Percentiles rank a stretch among this genome's conserved stretches.
phyloP scores from a whole-genome alignment of 2,113 vertebrate genomes.

The Anolis carolinensis region DNA sequence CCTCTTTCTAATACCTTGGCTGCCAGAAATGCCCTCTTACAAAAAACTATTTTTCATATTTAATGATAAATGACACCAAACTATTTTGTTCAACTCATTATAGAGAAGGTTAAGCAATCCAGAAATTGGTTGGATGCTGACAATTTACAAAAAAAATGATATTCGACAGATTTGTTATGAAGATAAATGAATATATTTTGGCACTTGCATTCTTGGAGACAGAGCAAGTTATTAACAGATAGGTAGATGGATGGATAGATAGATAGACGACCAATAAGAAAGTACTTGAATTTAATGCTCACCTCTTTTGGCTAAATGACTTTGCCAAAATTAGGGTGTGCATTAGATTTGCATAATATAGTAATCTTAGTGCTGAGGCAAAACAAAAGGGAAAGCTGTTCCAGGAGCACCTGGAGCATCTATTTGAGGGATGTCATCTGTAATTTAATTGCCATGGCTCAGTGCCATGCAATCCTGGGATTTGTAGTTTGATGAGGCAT shows the following conservation, averaged over 20 bases:
- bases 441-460: no score
- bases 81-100: background rate
- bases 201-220: background rate
- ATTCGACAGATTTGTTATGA: constrained; percentile 15
- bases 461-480: no score
- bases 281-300: background rate
- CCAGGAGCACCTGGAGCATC: no score
- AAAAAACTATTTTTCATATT: background rate
- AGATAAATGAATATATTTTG: background rate
- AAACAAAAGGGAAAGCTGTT: no score
- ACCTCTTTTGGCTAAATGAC: no score
- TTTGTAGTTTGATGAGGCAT: no score
- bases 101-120: background rate
- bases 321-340: no score
- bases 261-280: background rate
- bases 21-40: background rate
- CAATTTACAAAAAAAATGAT: background rate
- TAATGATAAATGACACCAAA: background rate
- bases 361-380: no score
- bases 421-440: no score
- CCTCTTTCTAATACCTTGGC: no score
- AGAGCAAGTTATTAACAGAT: background rate
- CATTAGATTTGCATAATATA: no score
- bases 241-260: background rate
- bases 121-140: background rate